Evolutionary conservation across 2,113 vertebrate genomes (phyloP).

Genomic region (Oryzias curvinotus): DNA sequence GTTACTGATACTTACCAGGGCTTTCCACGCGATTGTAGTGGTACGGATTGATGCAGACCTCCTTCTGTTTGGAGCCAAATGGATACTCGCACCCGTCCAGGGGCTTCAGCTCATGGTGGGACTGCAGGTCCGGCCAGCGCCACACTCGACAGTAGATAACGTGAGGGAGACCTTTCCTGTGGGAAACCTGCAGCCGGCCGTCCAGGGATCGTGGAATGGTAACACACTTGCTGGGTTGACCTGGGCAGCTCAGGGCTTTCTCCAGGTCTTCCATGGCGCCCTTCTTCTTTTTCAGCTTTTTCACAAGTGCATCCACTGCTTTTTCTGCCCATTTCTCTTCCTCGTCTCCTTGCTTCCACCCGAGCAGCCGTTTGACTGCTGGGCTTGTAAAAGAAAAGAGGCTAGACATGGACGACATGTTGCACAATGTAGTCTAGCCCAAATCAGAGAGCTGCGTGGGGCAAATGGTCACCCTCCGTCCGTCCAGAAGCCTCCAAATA

Average conservation of each 20-base stretch:
- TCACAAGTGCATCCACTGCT: constrained; percentile 95
- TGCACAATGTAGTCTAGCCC: constrained; percentile 23
- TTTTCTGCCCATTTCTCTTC: constrained; percentile 99
- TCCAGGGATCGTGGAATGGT: constrained; percentile 97
- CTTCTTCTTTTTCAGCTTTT: constrained; percentile 99
- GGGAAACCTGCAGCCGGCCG: constrained; percentile 94
- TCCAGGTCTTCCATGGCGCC: constrained; percentile 99
- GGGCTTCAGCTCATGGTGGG: constrained; percentile 97
- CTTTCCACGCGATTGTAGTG: constrained; percentile 99
- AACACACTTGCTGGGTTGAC: constrained; percentile 97
- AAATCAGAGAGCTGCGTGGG: constrained; percentile 23
- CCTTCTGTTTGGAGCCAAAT: constrained; percentile 99
- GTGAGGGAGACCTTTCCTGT: constrained; percentile 96
- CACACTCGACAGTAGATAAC: constrained; percentile 98
- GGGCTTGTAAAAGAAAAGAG: constrained; percentile 99
- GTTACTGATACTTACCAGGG: constrained; percentile 81
- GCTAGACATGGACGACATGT: constrained; percentile 92
- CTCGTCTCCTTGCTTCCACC: constrained; percentile 99
- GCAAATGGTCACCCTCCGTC: constrained; percentile 3
- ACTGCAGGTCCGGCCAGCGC: constrained; percentile 98
- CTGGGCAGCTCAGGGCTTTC: constrained; percentile 96
- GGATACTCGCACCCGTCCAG: constrained; percentile 98
- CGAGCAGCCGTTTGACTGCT: constrained; percentile 95
- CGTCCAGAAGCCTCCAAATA: neutral
- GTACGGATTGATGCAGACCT: constrained; percentile 99